Conservation (phyloP, 2,113 vertebrate genomes). For the Verasper variegatus region DNA sequence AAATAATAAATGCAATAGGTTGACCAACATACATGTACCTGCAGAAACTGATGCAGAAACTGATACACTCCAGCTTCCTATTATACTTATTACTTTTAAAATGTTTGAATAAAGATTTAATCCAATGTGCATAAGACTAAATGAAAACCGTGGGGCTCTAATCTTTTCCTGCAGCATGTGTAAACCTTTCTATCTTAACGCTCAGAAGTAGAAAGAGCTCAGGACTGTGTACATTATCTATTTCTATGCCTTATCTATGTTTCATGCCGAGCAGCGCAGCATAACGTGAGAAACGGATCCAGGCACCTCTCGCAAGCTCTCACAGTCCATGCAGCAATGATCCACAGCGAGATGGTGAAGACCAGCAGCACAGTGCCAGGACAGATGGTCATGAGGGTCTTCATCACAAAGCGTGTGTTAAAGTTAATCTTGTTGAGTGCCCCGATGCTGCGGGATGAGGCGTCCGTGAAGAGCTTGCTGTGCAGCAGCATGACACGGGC, state of each 20-base stretch:
- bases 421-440: constrained; percentile 99
- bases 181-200: constrained; percentile 29
- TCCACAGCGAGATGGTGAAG: constrained; percentile 99
- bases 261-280: constrained; percentile 53
- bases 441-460: constrained; percentile 98
- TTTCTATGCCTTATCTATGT: constrained; percentile 75
- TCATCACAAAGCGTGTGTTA: constrained; percentile 99
- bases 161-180: constrained; percentile 17
- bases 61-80: neutral
- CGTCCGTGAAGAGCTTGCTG: constrained; percentile 99
- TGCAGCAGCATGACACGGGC: constrained; percentile 99
- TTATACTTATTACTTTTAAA: neutral
- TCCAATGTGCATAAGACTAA: neutral
- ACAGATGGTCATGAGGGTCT: constrained; percentile 99
- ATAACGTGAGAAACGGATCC: constrained; percentile 60
- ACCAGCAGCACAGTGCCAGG: constrained; percentile 98
- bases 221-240: constrained; percentile 45
- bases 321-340: constrained; percentile 99
- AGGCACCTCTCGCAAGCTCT: constrained; percentile 98
- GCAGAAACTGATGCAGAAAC: constrained; percentile 4
- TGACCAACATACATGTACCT: constrained; percentile 23
- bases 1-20: constrained; percentile 63
- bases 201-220: constrained; percentile 21
- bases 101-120: neutral
- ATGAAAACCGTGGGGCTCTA: constrained; percentile 8